A percentile compares a stretch with the other conserved stretches of the same genome.
Evolutionary conservation across 2,797 vertebrate species (phyloP).

Genomic region (Potorous gilbertii): DNA sequence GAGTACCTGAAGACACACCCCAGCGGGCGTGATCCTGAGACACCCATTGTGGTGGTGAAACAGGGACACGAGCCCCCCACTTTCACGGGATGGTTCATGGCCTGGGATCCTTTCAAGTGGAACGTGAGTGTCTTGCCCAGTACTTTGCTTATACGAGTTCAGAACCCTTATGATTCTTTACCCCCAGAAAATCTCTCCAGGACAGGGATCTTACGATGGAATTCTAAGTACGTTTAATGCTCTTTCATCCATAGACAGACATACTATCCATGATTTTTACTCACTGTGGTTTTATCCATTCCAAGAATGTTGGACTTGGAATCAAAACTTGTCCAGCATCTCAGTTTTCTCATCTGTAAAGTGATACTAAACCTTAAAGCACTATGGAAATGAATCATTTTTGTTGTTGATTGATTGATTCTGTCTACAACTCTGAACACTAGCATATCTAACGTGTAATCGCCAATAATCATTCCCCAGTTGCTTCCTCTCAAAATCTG

Average conservation of each 20-base stretch:
- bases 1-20: constrained; percentile 90
- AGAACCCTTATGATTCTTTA: fast-evolving
- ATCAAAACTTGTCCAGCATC: background rate
- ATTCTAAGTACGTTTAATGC: background rate
- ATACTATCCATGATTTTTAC: background rate
- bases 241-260: background rate
- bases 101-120: constrained; percentile 91
- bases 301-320: background rate
- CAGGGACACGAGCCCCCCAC: constrained; percentile 90
- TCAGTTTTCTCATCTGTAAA: background rate
- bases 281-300: background rate
- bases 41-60: constrained; percentile 90
- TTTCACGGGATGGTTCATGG: constrained; percentile 92
- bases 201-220: background rate
- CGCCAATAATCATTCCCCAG: background rate
- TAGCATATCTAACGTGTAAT: background rate
- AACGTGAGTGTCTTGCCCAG: constrained; percentile 82
- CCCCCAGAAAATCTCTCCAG: fast-evolving
- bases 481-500: background rate
- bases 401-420: background rate
- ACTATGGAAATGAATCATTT: background rate
- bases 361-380: background rate
- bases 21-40: constrained; percentile 84
- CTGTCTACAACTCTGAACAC: background rate
- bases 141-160: background rate